Evolutionary conservation across 2,797 vertebrate genomes (phyloP).

Genomic region (Phoeniculus purpureus): DNA sequence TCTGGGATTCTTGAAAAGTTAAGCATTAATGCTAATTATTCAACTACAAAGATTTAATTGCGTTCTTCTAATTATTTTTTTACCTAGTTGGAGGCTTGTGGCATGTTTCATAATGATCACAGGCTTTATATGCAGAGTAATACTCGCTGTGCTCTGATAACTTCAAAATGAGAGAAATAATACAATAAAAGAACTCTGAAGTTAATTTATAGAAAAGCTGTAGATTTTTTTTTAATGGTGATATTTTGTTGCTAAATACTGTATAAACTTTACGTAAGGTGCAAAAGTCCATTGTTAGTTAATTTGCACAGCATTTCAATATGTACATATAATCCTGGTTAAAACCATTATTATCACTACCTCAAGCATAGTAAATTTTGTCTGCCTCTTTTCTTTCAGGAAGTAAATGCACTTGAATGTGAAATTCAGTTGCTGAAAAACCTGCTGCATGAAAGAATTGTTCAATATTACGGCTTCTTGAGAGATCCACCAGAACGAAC

Average conservation of each 20-base stretch:
- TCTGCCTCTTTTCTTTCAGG: slow-evolving; percentile 76
- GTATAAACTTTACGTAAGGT: background rate
- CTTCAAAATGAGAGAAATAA: background rate
- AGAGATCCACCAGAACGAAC: slow-evolving; percentile 92
- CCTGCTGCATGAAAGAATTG: slow-evolving; percentile 93
- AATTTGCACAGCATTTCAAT: background rate
- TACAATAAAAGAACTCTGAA: background rate
- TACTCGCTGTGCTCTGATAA: background rate
- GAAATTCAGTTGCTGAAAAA: slow-evolving; percentile 99
- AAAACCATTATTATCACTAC: background rate
- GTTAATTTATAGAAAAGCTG: background rate
- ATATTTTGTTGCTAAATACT: background rate
- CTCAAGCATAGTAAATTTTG: background rate
- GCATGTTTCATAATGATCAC: background rate
- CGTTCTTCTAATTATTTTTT: background rate
- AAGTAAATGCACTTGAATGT: slow-evolving; percentile 97
- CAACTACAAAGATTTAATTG: background rate
- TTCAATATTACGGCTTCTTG: slow-evolving; percentile 98
- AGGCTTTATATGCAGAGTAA: background rate
- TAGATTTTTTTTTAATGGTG: background rate
- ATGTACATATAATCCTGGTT: background rate
- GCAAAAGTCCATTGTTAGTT: background rate
- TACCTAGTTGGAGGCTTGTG: background rate
- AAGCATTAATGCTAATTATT: background rate
- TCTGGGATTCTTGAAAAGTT: background rate